Evolutionary conservation across 1,140 invertebrate species (phyloP).

Genomic region (Drosophila eugracilis): DNA sequence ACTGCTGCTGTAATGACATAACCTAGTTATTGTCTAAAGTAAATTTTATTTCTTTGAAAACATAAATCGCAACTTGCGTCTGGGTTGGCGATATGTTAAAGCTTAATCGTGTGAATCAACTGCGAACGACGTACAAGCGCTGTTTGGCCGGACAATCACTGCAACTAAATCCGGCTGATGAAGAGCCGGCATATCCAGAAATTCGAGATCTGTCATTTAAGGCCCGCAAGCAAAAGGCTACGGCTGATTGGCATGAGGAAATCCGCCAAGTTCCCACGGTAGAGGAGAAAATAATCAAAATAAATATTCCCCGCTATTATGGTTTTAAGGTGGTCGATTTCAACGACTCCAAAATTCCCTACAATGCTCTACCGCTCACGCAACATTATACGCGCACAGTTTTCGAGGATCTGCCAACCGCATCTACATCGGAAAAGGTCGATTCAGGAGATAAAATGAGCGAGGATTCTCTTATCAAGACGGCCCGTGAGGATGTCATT

Average conservation of each 20-base stretch:
- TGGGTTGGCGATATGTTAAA: constrained; percentile 14
- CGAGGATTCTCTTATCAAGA: constrained; percentile 74
- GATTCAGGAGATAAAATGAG: constrained; percentile 49
- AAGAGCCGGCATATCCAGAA: constrained; percentile 87
- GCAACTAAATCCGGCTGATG: constrained; percentile 4
- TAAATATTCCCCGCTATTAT: constrained; percentile 93
- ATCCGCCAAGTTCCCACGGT: constrained; percentile 89
- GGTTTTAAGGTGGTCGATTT: constrained; percentile 89
- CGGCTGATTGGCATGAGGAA: constrained; percentile 86
- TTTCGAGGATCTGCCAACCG: constrained; percentile 85
- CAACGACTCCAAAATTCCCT: constrained; percentile 87
- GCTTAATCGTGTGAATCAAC: constrained; percentile 12
- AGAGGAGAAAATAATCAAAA: constrained; percentile 92
- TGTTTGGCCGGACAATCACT: constrained; percentile 34
- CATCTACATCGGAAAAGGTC: constrained; percentile 78
- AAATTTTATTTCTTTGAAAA: constrained; percentile 9
- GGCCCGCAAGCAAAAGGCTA: constrained; percentile 83
- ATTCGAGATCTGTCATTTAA: constrained; percentile 86
- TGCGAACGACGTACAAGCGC: constrained; percentile 15
- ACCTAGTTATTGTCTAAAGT: constrained; percentile 1
- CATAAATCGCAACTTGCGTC: constrained; percentile 1
- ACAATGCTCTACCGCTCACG: constrained; percentile 88
- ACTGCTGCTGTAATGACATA: constrained; percentile 9
- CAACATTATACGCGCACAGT: constrained; percentile 91
- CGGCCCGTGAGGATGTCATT: constrained; percentile 52